These are phyloP conservation scores for Cyclina sinensis DNA, from an alignment of 1,140 invertebrate species.

Conservation along the genomic window DNA sequence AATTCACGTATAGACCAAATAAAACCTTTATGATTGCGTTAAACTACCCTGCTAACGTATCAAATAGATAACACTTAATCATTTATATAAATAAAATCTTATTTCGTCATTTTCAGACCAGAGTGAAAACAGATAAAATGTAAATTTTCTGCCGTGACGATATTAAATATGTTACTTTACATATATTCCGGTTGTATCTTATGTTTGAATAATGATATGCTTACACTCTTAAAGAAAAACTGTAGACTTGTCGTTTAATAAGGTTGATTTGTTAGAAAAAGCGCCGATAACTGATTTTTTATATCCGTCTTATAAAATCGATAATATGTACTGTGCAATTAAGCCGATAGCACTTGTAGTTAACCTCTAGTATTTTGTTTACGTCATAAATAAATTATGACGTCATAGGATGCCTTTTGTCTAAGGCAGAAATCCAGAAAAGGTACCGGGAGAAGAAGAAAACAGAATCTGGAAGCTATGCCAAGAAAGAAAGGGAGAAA, in stretches of 20 bases:
- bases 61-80: conserved; percentile 12
- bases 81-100: not conserved
- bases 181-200: conserved; percentile 12
- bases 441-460: conserved; percentile 61
- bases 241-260: not conserved
- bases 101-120: not conserved
- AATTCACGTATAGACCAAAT: conserved; percentile 21
- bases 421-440: conserved; percentile 58
- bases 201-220: not conserved
- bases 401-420: not conserved
- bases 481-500: conserved; percentile 44
- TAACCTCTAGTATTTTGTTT: not conserved
- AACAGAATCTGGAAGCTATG: conserved; percentile 12
- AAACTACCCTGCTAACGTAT: conserved; percentile 14
- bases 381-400: not conserved
- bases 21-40: conserved; percentile 10
- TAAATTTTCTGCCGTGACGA: not conserved
- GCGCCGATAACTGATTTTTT: not conserved
- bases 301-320: conserved; percentile 16
- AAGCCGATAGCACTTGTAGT: not conserved
- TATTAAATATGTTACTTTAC: not conserved
- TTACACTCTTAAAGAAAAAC: too few species aligned
- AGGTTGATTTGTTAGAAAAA: not conserved
- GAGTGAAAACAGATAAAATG: conserved; percentile 2
- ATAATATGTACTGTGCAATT: conserved; percentile 14